phyloP scores from a whole-genome alignment of 2,113 vertebrate species.

The Oceanodroma tethys region DNA sequence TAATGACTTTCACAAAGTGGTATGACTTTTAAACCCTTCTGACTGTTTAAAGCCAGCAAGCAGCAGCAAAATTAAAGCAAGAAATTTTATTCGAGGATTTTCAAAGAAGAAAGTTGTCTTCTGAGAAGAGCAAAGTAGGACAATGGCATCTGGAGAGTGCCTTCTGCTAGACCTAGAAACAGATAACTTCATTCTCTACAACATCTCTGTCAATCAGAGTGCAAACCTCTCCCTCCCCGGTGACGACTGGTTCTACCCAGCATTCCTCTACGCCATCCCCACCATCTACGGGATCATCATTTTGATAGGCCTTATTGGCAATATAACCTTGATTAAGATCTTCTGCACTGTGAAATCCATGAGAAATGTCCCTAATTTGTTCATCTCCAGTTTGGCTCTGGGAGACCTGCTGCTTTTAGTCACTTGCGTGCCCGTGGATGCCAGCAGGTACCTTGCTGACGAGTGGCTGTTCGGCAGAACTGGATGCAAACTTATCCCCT shows the following conservation, averaged over 20 bases:
- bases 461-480: constrained; percentile 93
- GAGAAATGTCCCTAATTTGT: constrained; percentile 89
- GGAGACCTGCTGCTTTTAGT: constrained; percentile 91
- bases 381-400: constrained; percentile 93
- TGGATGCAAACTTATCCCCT: constrained; percentile 95
- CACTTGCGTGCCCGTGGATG: constrained; percentile 96
- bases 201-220: constrained; percentile 64
- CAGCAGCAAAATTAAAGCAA: constrained; percentile 6
- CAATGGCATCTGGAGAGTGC: constrained; percentile 75
- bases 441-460: constrained; percentile 89
- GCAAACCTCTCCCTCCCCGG: constrained; percentile 35
- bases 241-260: constrained; percentile 76
- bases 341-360: constrained; percentile 90
- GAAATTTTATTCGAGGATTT: not conserved
- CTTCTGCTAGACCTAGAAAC: constrained; percentile 62
- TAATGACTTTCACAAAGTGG: not conserved
- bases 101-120: not conserved
- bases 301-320: constrained; percentile 87
- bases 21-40: constrained; percentile 6
- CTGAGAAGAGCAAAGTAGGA: not conserved
- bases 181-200: constrained; percentile 58
- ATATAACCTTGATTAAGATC: constrained; percentile 93
- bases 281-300: constrained; percentile 86
- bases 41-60: not conserved
- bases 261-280: constrained; percentile 82